Evolutionary conservation across 2,797 vertebrate genomes (phyloP), one percentile per base, ranked within the genome.

Genomic region (Argentina silus): DNA sequence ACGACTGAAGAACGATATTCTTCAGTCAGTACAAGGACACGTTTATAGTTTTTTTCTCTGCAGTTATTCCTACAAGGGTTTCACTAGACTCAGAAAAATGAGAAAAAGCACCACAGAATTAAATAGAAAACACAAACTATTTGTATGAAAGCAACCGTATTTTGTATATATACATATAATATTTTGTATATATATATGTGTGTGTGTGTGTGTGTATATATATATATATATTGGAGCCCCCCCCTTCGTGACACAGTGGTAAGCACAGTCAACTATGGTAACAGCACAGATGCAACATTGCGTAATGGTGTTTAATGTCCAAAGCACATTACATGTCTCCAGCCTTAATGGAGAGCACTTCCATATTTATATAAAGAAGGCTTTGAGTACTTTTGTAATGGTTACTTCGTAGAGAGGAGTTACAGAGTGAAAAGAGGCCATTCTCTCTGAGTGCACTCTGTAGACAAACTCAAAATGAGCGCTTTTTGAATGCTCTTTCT

Each of bases 281-380:
- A 53, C 57, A 57, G 76, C n/a, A 7, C 55, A 42, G 61, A 14
- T 60, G 72, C 68, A 66, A 44, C 73, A 6, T 27, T 21, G 12
- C 63, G 72, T 85, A 87, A 84, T 84, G 71, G 62, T 81, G 75
- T 84, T 77, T 89, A 85, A 87, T 85, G 83, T 85, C 77, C 83
- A 83, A 73, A 81, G 67, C 78, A 80, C 84, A 79, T 83, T 76
- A 84, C 78, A 78, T 83, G 77, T 83, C 85, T 75, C 75, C n/a
- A 78, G 74, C 70, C 79, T 87, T 88, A 88, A 91, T 87, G 84
- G 86, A 86, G 69, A 72, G 74, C 62, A 74, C 74, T 87, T 83
- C 67, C 78, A 84, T 87, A 82, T 89, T 89, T 89, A 89, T 87
- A 74, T 66, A 61, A 77, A 74, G 85, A 84, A 56, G 78, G 78